Percentiles rank a stretch among this genome's conserved stretches.
These are phyloP conservation scores for Tamandua tetradactyla DNA, from an alignment of 2,797 vertebrate genomes.

Conservation along the genomic window DNA sequence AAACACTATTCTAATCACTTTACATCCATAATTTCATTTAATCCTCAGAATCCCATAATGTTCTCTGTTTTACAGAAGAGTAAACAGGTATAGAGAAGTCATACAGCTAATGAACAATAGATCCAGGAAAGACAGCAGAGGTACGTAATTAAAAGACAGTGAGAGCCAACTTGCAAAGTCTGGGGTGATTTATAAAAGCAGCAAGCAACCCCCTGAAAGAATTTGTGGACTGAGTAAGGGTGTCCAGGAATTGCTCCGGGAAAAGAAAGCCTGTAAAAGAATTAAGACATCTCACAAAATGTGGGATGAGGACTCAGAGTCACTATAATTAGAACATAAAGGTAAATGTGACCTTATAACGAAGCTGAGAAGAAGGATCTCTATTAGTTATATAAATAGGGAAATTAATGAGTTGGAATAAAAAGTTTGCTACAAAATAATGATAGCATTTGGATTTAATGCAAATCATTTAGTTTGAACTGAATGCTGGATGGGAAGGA, in stretches of 20 bases:
- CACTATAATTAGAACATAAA: slow-evolving; percentile 38
- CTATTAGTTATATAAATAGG: slow-evolving; percentile 4
- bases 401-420: slow-evolving; percentile 12
- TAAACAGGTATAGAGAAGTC: neutral
- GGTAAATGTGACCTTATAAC: too few species aligned
- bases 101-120: neutral
- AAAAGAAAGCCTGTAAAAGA: neutral
- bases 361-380: neutral
- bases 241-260: neutral
- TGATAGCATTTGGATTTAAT: neutral
- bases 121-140: neutral
- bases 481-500: neutral
- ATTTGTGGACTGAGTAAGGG: neutral
- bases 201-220: neutral
- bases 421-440: slow-evolving; percentile 50
- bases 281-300: slow-evolving; percentile 48
- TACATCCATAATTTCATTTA: neutral
- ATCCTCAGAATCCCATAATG: neutral
- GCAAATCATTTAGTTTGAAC: slow-evolving; percentile 31
- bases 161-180: neutral
- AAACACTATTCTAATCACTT: neutral
- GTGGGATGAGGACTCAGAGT: slow-evolving; percentile 10
- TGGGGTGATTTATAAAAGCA: slow-evolving; percentile 35
- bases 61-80: neutral
- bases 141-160: neutral